Evolutionary conservation across 2,888 invertebrate genomes (phyloP), one percentile per base, ranked within the genome.

Genomic region (Thera obeliscata): DNA sequence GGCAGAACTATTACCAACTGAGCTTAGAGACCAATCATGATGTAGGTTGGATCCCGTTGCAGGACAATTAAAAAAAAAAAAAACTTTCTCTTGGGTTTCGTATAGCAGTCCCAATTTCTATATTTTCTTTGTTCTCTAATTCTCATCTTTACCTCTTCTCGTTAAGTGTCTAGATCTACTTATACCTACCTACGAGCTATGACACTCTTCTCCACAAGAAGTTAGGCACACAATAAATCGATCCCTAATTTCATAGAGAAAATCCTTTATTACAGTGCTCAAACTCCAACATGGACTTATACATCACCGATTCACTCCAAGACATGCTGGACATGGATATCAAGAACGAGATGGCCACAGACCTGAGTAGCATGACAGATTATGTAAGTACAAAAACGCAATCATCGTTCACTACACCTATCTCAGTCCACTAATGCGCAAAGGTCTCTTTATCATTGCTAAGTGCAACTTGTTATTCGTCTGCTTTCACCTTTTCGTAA

Each of bases 311-410:
- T 84, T 97, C 97, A 61, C 95, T 98, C 81, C 97, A 98, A 87
- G 98, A 98, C 83, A 97, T 98, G 96, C 94, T 98, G 74, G 98
- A 98, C 83, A 96, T 97, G 87, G 98, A 98, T 84, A 97, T 98
- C 72, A 97, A 97, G 84, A 95, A 96, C 75, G 97, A 97, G 89
- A 97, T 97, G 78, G 97, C 97, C 72, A 96, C 96, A 64, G 95
- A 97, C 67, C 95, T 97, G 58, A 96, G 96, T 69, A 96, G 96
- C 70, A 95, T 95, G 73, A 96, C 95, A 80, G 96, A 96, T 80
- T 94, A 96, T 66, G 94, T 94, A 74, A 87, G 89, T 89, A 77
- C 73, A 50, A 22, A 22, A 22, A 22, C n/a, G 52, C 5, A 70
- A 46, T 52, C 12, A 57, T 58, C 6, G n/a, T n/a, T 22, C 7